phyloP scores from a whole-genome alignment of 2,888 invertebrate species.

The Cryptus armator region DNA sequence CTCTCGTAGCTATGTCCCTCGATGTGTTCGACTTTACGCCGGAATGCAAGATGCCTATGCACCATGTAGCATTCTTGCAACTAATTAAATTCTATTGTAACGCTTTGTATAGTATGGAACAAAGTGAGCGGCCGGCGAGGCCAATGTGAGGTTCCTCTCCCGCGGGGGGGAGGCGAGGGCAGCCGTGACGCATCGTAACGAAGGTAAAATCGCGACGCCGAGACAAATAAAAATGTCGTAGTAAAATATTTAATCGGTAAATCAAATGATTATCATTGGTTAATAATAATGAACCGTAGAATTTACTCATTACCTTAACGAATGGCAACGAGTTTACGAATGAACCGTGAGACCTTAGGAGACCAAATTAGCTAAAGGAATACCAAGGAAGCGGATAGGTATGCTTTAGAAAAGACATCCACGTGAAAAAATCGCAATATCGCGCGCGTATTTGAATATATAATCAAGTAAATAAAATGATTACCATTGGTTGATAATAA shows the following conservation, averaged over 20 bases:
- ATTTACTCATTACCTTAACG: not conserved
- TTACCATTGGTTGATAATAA: conserved; percentile 9
- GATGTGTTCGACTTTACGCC: conserved; percentile 75
- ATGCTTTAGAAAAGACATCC: not conserved
- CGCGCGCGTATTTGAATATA: not conserved
- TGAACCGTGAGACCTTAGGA: not conserved
- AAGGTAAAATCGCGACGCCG: conserved; percentile 16
- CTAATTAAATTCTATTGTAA: conserved; percentile 78
- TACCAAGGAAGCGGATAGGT: conserved; percentile 11
- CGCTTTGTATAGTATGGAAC: conserved; percentile 35
- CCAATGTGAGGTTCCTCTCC: conserved; percentile 43
- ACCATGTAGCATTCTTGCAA: conserved; percentile 76
- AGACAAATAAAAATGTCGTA: conserved; percentile 7
- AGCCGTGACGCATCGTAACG: conserved; percentile 52
- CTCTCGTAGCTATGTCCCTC: not conserved
- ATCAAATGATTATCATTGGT: not conserved
- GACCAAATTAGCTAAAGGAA: not conserved
- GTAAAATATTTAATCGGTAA: not conserved
- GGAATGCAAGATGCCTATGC: conserved; percentile 74
- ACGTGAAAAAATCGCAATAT: no score
- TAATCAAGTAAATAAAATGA: not conserved
- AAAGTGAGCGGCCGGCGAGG: conserved; percentile 23
- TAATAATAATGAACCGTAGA: conserved; percentile 8
- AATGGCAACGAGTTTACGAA: not conserved
- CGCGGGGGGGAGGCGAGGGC: conserved; percentile 15